Base-by-base conservation (phyloP, 2,113 vertebrate species). In the Poeciliopsis turrubarensis region DNA sequence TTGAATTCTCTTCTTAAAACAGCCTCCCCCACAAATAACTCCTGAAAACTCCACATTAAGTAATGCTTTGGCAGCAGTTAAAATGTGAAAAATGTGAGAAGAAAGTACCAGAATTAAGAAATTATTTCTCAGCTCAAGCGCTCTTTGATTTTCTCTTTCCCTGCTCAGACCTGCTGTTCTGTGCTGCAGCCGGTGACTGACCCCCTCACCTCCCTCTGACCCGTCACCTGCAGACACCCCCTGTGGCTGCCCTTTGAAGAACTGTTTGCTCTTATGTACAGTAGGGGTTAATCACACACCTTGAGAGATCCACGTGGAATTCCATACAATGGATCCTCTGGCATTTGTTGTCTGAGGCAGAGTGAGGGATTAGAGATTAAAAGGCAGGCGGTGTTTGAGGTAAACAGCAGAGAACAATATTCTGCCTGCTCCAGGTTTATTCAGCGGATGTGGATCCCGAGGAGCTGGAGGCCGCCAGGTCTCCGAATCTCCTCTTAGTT, bases 221-320 rank as follows among this genome's bases (percentile, higher is more conserved):
- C 93, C 41, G 31, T 94, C 87, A 93, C 92, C 92, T 92, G 91
- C 83, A 88, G 91, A 89, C 88, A 87, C 88, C 89, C 92, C 86
- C 70, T 19, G 65, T 27, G 60, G 37, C 37, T 5, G 78, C 81
- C 25, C 92, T 94, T 93, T 95, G 91, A 94, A 91, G 80, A 64
- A 15, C 1, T 91, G 87, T 91, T 92, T 89, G 68, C 83, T 83
- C 91, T 81, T 85, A 85, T 89, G 89, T 94, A 94, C 94, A 94
- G 94, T 94, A 93, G 89, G 89, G 94, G 92, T 94, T 93, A 92
- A 89, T 81, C 90, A 91, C 91, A 93, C 93, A 92, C 91, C 90
- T 91, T 83, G 71, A 88, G 89, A 82, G 81, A 65, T 77, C 70
- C 47, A 78, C 61, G 70, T 81, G 72, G 79, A 84, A 83, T 86